Evolutionary conservation across 2,113 vertebrate species (phyloP).

Genomic region (Cercopithecus mona): DNA sequence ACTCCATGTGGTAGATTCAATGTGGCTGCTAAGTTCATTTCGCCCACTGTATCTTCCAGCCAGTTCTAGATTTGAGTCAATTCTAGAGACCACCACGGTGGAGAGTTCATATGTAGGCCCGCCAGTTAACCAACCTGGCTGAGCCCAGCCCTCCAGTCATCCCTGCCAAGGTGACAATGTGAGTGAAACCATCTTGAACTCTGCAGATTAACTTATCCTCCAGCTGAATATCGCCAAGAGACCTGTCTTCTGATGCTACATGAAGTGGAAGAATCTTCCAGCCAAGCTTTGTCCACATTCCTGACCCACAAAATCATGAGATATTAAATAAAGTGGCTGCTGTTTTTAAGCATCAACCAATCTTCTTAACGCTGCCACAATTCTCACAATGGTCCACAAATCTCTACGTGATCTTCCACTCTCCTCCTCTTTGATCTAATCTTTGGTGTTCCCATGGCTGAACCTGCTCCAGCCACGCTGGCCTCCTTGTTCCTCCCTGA

Average conservation of each 20-base stretch:
- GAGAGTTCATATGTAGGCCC: rapidly evolving
- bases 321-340: not conserved
- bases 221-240: too few species aligned
- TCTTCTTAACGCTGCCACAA: not conserved
- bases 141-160: not conserved
- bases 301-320: not conserved
- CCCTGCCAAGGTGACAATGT: not conserved
- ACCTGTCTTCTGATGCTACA: not conserved
- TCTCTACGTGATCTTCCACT: not conserved
- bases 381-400: not conserved
- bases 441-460: not conserved
- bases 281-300: not conserved
- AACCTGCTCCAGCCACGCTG: not conserved
- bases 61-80: not conserved
- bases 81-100: not conserved
- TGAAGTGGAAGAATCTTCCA: not conserved
- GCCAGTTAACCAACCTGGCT: too few species aligned
- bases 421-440: not conserved
- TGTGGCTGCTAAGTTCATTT: not conserved
- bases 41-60: not conserved
- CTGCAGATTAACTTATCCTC: not conserved
- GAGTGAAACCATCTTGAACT: not conserved
- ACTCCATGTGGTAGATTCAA: not conserved
- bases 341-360: not conserved
- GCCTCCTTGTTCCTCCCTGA: not conserved